phyloP scores from a whole-genome alignment of 2,888 invertebrate species.

The Aphidoletes aphidimyza region DNA sequence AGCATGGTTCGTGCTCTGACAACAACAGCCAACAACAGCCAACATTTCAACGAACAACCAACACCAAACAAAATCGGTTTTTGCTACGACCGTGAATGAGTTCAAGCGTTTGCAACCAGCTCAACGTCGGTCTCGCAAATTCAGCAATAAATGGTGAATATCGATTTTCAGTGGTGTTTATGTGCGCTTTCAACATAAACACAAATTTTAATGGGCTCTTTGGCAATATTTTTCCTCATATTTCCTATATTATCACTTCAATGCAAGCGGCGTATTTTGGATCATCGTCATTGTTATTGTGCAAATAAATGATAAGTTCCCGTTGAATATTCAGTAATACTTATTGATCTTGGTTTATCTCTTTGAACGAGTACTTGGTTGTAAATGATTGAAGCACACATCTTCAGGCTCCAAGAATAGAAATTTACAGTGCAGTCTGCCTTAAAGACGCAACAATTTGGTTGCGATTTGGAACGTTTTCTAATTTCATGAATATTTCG shows the following conservation, averaged over 20 bases:
- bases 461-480: too few relatives aligned
- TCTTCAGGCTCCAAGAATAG: too few relatives aligned
- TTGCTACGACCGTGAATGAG: neutral
- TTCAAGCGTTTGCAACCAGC: neutral
- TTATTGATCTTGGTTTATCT: neutral
- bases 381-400: too few relatives aligned
- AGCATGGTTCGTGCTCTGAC: conserved; percentile 31
- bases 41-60: too few relatives aligned
- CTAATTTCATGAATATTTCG: too few relatives aligned
- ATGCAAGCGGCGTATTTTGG: neutral
- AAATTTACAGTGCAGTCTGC: too few relatives aligned
- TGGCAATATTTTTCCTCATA: neutral
- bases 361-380: too few relatives aligned
- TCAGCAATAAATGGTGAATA: neutral
- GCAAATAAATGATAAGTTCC: neutral
- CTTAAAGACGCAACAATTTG: too few relatives aligned
- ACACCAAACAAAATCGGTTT: too few relatives aligned
- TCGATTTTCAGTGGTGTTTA: neutral
- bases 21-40: neutral
- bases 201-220: neutral
- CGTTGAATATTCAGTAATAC: neutral
- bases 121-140: neutral
- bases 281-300: neutral
- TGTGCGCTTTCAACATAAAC: neutral
- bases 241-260: neutral